These are phyloP conservation scores for Podotricha telesiphe DNA, from an alignment of 2,888 invertebrate genomes.

Conservation along the genomic window DNA sequence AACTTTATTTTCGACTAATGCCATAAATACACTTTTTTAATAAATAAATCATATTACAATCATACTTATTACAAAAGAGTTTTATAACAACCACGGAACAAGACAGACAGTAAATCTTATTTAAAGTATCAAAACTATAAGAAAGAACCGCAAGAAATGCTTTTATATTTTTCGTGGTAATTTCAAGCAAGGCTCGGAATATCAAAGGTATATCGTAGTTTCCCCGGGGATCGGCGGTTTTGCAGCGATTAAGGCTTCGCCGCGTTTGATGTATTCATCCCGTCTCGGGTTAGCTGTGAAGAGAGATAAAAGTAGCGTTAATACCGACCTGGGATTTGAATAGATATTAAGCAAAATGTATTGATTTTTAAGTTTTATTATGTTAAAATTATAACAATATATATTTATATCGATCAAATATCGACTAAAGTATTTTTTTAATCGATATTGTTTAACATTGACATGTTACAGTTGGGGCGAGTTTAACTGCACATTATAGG, in stretches of 20 bases:
- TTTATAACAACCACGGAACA: too few relatives aligned
- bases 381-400: neutral
- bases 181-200: constrained; percentile 46
- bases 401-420: too few relatives aligned
- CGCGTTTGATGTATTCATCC: constrained; percentile 74
- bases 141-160: constrained; percentile 5
- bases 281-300: constrained; percentile 46
- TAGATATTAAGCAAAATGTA: constrained; percentile 32
- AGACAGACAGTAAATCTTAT: constrained; percentile 10
- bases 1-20: too few relatives aligned
- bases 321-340: constrained; percentile 55
- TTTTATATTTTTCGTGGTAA: constrained; percentile 27
- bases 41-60: too few relatives aligned
- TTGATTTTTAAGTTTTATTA: neutral
- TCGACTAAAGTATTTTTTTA: too few relatives aligned
- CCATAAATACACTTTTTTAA: too few relatives aligned
- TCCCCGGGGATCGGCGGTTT: constrained; percentile 55
- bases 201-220: constrained; percentile 53
- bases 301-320: constrained; percentile 60
- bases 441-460: too few relatives aligned
- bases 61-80: too few relatives aligned
- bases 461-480: too few relatives aligned
- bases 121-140: constrained; percentile 25
- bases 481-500: too few relatives aligned
- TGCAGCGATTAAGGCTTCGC: constrained; percentile 67